Conservation (phyloP, 1,140 invertebrate genomes). For the Drosophila eugracilis region DNA sequence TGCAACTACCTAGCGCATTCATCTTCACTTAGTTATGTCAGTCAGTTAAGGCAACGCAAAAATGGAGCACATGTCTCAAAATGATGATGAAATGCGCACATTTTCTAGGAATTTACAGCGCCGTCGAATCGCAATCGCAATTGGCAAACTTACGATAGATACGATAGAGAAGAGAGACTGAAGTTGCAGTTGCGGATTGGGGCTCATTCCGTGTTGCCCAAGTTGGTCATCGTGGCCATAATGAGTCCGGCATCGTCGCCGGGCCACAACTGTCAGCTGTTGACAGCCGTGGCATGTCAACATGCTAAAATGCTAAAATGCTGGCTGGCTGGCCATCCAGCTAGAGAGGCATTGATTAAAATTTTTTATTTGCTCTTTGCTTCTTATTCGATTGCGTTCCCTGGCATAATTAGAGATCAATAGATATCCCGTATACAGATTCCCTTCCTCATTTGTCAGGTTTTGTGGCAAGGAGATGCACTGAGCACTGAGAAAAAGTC, state of each 20-base stretch:
- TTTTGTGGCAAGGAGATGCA: conserved; percentile 1
- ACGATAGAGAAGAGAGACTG: conserved; percentile 10
- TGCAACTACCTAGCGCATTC: conserved; percentile 59
- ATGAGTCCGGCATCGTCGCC: conserved; percentile 60
- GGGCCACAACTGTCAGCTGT: conserved; percentile 65
- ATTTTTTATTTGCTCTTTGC: conserved; percentile 40
- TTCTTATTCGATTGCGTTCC: conserved; percentile 42
- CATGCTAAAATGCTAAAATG: conserved; percentile 79
- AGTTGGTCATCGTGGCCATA: conserved; percentile 81
- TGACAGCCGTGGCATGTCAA: conserved; percentile 82
- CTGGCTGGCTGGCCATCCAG: conserved; percentile 67
- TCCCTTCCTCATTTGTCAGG: conserved; percentile 46
- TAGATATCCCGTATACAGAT: conserved; percentile 44
- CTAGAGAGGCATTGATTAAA: conserved; percentile 73
- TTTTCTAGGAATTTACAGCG: conserved; percentile 79
- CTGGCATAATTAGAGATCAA: conserved; percentile 55
- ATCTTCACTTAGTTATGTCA: conserved; percentile 84
- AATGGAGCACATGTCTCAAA: conserved; percentile 83
- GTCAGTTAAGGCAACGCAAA: conserved; percentile 76
- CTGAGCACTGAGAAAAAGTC: conserved; percentile 10
- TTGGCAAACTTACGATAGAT: not conserved
- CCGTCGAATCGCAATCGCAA: conserved; percentile 38
- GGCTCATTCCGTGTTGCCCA: conserved; percentile 81
- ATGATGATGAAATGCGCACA: conserved; percentile 84
- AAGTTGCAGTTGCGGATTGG: conserved; percentile 62